These are phyloP conservation scores for Apodemus sylvaticus DNA, from an alignment of 2,113 vertebrate species.

Conservation along the genomic window DNA sequence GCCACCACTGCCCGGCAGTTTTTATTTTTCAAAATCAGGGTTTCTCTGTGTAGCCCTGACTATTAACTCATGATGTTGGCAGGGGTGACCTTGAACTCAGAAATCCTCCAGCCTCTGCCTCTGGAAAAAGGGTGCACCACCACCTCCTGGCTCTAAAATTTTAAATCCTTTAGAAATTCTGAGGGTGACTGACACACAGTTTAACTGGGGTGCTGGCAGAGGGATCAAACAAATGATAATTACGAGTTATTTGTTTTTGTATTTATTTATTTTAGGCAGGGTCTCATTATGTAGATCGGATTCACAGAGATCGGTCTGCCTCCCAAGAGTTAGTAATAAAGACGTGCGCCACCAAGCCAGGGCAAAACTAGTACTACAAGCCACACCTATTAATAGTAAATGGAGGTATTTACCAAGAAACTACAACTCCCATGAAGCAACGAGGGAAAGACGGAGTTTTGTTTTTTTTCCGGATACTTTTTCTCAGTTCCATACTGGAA, in stretches of 20 bases:
- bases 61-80: neutral
- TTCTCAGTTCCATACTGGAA: neutral
- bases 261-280: neutral
- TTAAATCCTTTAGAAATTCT: neutral
- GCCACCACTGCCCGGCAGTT: no score
- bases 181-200: neutral
- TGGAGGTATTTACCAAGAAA: conserved; percentile 37
- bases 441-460: neutral
- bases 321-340: neutral
- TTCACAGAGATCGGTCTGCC: neutral
- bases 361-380: neutral
- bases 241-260: neutral
- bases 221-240: neutral
- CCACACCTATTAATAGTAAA: conserved; percentile 49
- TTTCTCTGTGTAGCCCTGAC: neutral
- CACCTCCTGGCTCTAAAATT: neutral
- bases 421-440: conserved; percentile 73
- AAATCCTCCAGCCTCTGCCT: neutral
- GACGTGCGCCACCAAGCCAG: no score
- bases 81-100: neutral
- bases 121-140: neutral
- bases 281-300: neutral
- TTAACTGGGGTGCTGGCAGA: neutral
- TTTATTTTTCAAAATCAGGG: neutral
- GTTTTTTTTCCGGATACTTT: neutral